These are phyloP conservation scores for Plutomurus gul DNA, from an alignment of 1,140 invertebrate genomes.

Conservation along the genomic window DNA sequence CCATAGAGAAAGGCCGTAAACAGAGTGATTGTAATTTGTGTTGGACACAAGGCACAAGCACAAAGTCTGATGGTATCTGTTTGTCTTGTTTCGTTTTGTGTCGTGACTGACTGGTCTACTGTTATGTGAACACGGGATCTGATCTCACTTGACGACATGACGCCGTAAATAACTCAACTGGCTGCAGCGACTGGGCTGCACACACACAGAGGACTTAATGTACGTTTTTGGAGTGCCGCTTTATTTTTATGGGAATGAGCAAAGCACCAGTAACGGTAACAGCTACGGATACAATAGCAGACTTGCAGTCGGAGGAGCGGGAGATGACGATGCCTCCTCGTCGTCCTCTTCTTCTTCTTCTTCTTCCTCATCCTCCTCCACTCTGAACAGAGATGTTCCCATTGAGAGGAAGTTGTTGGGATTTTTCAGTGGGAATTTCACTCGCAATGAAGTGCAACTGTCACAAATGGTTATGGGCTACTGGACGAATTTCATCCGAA, in stretches of 20 bases:
- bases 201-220: constrained; percentile 66
- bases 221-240: constrained; percentile 69
- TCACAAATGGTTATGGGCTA: constrained; percentile 92
- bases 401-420: constrained; percentile 64
- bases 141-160: constrained; percentile 1
- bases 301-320: not conserved
- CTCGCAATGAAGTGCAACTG: constrained; percentile 81
- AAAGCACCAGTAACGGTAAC: not conserved
- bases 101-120: not conserved
- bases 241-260: constrained; percentile 38
- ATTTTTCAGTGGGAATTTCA: constrained; percentile 83
- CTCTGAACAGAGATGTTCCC: not conserved
- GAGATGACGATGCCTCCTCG: no score
- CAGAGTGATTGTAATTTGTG: not conserved
- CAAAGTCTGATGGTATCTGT: not conserved
- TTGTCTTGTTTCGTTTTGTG: not conserved
- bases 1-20: no score
- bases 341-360: no score
- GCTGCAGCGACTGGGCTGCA: constrained; percentile 58
- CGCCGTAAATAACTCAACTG: not conserved
- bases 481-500: constrained; percentile 93
- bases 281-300: not conserved
- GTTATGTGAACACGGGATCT: not conserved
- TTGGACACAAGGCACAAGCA: not conserved
- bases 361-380: not conserved